Conservation (phyloP, 2,113 vertebrate species). For the Phylloscopus trochiloides region DNA sequence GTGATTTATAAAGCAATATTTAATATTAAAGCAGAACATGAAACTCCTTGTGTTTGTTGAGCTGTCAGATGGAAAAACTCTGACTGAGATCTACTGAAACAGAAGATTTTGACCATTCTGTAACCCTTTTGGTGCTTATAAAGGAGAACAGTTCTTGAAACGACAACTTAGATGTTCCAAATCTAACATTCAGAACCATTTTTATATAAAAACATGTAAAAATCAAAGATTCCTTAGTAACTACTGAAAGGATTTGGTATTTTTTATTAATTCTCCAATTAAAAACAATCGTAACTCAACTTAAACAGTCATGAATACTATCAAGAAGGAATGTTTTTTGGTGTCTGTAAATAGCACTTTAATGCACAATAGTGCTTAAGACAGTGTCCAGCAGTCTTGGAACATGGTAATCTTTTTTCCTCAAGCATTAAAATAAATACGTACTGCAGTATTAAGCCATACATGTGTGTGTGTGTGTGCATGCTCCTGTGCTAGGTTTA, state of each 20-base stretch:
- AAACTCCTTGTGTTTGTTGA: neutral
- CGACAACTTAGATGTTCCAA: neutral
- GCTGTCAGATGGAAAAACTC: neutral
- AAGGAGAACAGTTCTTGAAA: neutral
- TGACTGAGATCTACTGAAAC: neutral
- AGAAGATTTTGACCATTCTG: neutral
- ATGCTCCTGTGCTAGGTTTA: neutral
- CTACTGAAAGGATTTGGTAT: neutral
- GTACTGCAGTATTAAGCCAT: neutral
- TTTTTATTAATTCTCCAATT: neutral
- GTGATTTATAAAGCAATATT: neutral
- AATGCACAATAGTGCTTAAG: neutral
- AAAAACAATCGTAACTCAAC: neutral
- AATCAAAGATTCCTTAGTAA: neutral
- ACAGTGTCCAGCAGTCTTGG: neutral
- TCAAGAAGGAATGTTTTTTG: neutral
- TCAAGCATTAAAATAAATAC: neutral
- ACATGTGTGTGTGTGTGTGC: neutral
- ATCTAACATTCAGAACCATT: neutral
- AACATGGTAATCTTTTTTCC: neutral
- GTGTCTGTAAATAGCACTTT: neutral
- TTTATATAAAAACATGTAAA: neutral
- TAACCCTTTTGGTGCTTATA: neutral
- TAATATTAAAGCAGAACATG: neutral
- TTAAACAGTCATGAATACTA: neutral